Evolutionary conservation across 2,888 invertebrate genomes (phyloP).

Genomic region (Drosophila kambysellisi): DNA sequence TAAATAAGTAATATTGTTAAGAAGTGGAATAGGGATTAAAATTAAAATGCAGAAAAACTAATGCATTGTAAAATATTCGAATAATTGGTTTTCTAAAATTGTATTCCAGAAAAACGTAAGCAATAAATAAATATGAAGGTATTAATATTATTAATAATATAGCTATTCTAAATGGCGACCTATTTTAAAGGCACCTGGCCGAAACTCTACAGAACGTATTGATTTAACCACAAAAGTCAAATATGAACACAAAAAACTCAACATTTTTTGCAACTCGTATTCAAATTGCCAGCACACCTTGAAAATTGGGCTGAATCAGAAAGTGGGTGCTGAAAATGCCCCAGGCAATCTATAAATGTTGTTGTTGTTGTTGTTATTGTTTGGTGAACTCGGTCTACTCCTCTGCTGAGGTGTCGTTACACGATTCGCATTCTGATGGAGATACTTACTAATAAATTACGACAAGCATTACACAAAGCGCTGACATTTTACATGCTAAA

Average conservation of each 20-base stretch:
- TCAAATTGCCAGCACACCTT: constrained; percentile 31
- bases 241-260: constrained; percentile 8
- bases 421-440: constrained; percentile 25
- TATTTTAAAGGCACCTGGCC: neutral
- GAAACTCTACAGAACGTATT: neutral
- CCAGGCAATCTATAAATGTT: constrained; percentile 21
- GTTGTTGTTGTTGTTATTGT: constrained; percentile 4
- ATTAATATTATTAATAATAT: neutral
- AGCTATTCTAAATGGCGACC: neutral
- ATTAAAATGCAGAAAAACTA: neutral
- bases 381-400: constrained; percentile 18
- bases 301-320: constrained; percentile 22
- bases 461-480: constrained; percentile 56
- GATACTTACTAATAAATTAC: constrained; percentile 53
- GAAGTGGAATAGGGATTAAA: neutral
- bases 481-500: constrained; percentile 77
- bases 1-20: neutral
- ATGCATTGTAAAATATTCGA: neutral
- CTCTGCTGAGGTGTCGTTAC: constrained; percentile 38
- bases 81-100: neutral
- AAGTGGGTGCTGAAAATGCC: constrained; percentile 31
- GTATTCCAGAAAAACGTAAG: neutral
- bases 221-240: constrained; percentile 18
- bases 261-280: neutral
- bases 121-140: neutral